These are phyloP conservation scores for Pammene fasciana DNA, from an alignment of 2,888 invertebrate genomes.

Conservation along the genomic window DNA sequence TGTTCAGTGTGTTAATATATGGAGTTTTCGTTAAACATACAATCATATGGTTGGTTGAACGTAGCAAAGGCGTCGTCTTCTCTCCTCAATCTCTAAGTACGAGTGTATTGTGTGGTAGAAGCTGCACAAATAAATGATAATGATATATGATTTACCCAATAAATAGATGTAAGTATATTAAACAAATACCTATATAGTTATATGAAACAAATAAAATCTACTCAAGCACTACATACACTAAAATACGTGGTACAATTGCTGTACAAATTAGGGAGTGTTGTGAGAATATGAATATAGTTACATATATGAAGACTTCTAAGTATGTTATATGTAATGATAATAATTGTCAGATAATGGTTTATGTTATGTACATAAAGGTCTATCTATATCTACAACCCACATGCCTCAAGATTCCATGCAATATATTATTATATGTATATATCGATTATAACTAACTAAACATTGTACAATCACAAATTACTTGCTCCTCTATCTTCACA, in stretches of 20 bases:
- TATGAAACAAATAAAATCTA: conserved; percentile 30
- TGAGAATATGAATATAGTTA: background rate
- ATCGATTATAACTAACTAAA: conserved; percentile 39
- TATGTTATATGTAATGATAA: background rate
- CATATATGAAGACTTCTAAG: background rate
- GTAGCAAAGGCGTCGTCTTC: conserved; percentile 70
- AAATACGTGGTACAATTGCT: background rate
- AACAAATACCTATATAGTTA: background rate
- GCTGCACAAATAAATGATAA: conserved; percentile 75
- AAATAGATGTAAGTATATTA: conserved; percentile 32
- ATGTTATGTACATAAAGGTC: conserved; percentile 37
- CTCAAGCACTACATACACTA: background rate
- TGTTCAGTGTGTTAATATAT: conserved; percentile 68
- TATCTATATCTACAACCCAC: conserved; percentile 31
- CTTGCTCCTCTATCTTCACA: conserved; percentile 58
- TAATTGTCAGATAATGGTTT: background rate
- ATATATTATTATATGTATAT: conserved; percentile 33
- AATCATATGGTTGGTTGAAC: conserved; percentile 69
- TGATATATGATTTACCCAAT: conserved; percentile 52
- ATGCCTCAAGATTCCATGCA: conserved; percentile 44
- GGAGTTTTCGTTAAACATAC: conserved; percentile 67
- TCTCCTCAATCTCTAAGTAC: conserved; percentile 78
- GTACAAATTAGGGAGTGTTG: background rate
- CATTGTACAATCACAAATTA: conserved; percentile 52
- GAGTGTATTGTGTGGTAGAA: conserved; percentile 80